These are phyloP conservation scores for Ceriagrion tenellum DNA, from an alignment of 2,888 invertebrate species.

Conservation along the genomic window DNA sequence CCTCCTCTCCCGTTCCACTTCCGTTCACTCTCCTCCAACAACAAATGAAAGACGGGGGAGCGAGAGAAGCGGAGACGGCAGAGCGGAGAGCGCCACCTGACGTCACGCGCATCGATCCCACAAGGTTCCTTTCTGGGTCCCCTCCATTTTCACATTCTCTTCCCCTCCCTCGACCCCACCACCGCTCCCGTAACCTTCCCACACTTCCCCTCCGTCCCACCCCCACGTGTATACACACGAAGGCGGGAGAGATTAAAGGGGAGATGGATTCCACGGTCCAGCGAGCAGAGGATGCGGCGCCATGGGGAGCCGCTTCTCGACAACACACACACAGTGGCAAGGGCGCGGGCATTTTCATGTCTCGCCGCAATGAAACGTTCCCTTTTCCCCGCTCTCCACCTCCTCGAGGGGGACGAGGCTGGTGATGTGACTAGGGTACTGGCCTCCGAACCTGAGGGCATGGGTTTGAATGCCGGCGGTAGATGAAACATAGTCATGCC, in stretches of 20 bases:
- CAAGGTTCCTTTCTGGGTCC: neutral
- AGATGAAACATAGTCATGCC: no score
- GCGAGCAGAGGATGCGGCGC: neutral
- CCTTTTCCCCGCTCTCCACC: neutral
- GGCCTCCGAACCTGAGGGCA: no score
- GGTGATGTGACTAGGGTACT: no score
- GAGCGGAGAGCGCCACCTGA: slow-evolving; percentile 33
- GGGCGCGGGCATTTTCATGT: neutral
- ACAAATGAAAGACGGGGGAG: neutral
- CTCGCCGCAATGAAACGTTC: neutral
- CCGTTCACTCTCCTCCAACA: neutral
- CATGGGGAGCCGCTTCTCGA: neutral
- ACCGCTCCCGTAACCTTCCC: neutral
- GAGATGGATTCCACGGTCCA: slow-evolving; percentile 14
- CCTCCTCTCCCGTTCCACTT: neutral
- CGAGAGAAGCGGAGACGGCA: neutral
- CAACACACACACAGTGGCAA: neutral
- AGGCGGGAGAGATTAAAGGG: slow-evolving; percentile 38
- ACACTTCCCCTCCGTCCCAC: neutral
- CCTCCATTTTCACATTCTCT: neutral
- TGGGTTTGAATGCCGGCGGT: no score
- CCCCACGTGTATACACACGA: neutral
- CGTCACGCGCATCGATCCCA: slow-evolving; percentile 49
- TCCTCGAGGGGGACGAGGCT: neutral
- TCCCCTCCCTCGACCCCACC: neutral